Evolutionary conservation across 2,888 invertebrate genomes (phyloP), one percentile per base, ranked within the genome.

Genomic region (Brachyptera risi): DNA sequence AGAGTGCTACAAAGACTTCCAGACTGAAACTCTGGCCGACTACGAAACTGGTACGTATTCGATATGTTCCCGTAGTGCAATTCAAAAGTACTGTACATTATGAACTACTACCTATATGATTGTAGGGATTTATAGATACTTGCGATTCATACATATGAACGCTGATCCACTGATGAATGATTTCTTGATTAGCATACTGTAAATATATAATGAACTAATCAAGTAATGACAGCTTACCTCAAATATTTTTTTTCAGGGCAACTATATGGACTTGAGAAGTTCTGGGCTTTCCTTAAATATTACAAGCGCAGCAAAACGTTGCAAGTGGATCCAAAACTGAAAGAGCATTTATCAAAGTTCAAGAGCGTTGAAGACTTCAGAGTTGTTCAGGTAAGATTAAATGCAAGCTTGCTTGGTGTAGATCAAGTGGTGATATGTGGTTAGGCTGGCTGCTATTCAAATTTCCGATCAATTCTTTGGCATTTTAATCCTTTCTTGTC

Each of bases 261-360:
- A 77, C 81, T 97, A 57, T 99, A 99, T 77, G 99, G 98, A 24
- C 78, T 99, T 68, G 99, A 99, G 79, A 99, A 99, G 76, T 99
- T 99, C 78, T 97, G 98, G 96, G 97, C 97, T 50, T 99, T 98
- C 82, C 80, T 95, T 62, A 97, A 97, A 77, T 98, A 97, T 80
- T 96, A 92, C 78, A 92, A 90, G 74, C 86, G 92, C 72, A 84
- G 88, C 31, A 80, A 78, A 23, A 85, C 87, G 64, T 78, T 93
- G 51, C 84, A 86, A 64, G 89, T 93, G 37, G 87, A 88, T 65
- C 80, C 87, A 1, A 84, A 84, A 70, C 77, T 95, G 44, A 79
- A 84, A 64, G 87, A 85, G 59, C 84, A 85, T 72, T 78, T 95
- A 60, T 80, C 83, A 61, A 87, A 87, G 72, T 95, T 91, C 76